These are phyloP conservation scores for Pluvianellus socialis DNA, from an alignment of 2,113 vertebrate genomes.

Conservation along the genomic window DNA sequence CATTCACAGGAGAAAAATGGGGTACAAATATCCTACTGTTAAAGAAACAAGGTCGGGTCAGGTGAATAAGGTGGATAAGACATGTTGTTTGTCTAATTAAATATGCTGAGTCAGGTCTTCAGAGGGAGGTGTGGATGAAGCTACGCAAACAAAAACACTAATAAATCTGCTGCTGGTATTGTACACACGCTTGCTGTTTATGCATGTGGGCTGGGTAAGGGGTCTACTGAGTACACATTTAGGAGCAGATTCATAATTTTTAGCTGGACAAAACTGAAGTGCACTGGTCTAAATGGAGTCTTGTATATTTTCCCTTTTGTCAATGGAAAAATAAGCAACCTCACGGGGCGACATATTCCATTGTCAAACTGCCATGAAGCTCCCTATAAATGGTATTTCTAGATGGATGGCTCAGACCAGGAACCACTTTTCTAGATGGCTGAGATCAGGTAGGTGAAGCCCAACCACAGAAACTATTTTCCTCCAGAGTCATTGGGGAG, in stretches of 20 bases:
- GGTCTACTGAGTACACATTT: background rate
- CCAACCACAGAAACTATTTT: background rate
- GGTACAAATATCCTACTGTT: background rate
- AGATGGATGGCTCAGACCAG: background rate
- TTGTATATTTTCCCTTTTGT: background rate
- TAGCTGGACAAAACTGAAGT: background rate
- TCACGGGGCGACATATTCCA: accelerated
- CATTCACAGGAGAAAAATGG: background rate
- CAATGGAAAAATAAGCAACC: background rate
- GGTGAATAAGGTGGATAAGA: background rate
- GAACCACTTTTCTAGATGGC: background rate
- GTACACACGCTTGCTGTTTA: background rate
- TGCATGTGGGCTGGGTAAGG: background rate
- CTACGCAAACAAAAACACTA: background rate
- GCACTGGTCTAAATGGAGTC: background rate
- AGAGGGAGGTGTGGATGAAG: background rate
- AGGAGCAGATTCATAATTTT: background rate
- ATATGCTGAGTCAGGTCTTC: background rate
- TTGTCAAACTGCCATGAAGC: background rate
- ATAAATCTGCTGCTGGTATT: background rate
- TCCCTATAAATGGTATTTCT: background rate
- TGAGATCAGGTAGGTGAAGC: background rate
- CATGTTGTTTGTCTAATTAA: background rate
- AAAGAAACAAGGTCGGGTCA: background rate
- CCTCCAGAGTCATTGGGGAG: background rate